Evolutionary conservation across 2,113 vertebrate species (phyloP).

Genomic region (Amblyopsis rosae): DNA sequence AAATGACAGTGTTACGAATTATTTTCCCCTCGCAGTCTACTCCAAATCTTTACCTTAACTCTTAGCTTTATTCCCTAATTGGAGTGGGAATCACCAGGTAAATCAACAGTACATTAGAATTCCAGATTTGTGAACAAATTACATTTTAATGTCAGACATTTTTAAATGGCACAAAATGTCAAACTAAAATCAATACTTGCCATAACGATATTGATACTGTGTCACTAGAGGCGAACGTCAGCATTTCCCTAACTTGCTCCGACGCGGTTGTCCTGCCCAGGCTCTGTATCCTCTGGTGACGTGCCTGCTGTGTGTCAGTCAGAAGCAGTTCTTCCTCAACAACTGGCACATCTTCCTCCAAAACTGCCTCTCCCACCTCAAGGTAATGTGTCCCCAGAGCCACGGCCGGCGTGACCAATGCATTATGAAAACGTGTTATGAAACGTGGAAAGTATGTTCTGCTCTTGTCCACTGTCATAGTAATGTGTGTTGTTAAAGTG

Average conservation of each 20-base stretch:
- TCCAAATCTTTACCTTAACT: neutral
- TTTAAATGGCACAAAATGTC: too few species aligned
- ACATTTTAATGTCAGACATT: too few species aligned
- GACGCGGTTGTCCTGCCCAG: conserved; percentile 63
- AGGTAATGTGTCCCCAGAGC: conserved; percentile 79
- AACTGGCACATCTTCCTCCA: conserved; percentile 99
- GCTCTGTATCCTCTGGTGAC: conserved; percentile 98
- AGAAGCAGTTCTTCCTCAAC: conserved; percentile 99
- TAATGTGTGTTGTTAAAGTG: neutral
- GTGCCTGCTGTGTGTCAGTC: conserved; percentile 98
- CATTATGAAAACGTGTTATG: conserved; percentile 20
- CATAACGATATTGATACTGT: too few species aligned
- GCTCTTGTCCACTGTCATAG: too few species aligned
- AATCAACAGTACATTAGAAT: too few species aligned
- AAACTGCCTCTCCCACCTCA: conserved; percentile 98
- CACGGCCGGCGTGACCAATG: neutral
- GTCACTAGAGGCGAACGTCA: too few species aligned
- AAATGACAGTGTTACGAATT: conserved; percentile 33
- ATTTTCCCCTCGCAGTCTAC: neutral
- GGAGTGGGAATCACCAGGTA: too few species aligned
- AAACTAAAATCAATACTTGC: too few species aligned
- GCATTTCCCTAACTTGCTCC: neutral
- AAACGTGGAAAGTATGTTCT: conserved; percentile 2
- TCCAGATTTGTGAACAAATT: too few species aligned
- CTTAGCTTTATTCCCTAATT: too few species aligned